Conservation (phyloP, 92 coral and sea anemone species). For the Palythoa grandis region DNA sequence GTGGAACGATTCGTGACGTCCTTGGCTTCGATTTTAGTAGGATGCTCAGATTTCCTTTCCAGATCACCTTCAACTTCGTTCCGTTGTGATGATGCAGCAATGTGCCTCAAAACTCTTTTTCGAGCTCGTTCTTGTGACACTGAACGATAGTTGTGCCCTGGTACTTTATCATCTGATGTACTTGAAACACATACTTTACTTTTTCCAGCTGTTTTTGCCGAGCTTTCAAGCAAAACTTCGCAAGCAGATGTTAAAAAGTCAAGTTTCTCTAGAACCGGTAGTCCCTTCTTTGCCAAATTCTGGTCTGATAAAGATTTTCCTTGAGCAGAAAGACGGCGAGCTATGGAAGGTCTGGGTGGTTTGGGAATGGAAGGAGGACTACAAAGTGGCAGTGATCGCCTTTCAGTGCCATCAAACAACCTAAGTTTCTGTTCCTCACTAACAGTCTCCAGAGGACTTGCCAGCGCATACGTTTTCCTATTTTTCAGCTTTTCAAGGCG, state of each 20-base stretch:
- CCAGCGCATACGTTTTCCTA: slow-evolving; percentile 86
- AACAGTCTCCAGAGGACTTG: slow-evolving; percentile 88
- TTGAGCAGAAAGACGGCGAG: slow-evolving; percentile 15
- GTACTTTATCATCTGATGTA: background rate
- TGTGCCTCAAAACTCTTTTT: slow-evolving; percentile 19
- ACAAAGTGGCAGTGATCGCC: slow-evolving; percentile 57
- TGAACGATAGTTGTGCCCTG: background rate
- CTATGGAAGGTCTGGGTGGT: slow-evolving; percentile 35
- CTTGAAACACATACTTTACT: background rate
- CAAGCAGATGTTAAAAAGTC: slow-evolving; percentile 89
- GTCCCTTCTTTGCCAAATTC: slow-evolving; percentile 37
- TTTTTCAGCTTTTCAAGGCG: slow-evolving; percentile 79
- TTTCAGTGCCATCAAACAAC: slow-evolving; percentile 77
- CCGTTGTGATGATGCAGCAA: slow-evolving; percentile 20
- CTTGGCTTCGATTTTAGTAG: slow-evolving; percentile 14
- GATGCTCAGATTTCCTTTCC: slow-evolving; percentile 24
- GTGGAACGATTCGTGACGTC: slow-evolving; percentile 69
- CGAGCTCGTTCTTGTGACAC: slow-evolving; percentile 31
- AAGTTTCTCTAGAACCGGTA: slow-evolving; percentile 71
- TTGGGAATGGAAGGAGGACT: slow-evolving; percentile 45
- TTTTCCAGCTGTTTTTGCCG: slow-evolving; percentile 20
- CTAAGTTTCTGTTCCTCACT: slow-evolving; percentile 73
- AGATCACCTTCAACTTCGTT: background rate
- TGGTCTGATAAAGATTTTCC: slow-evolving; percentile 7
- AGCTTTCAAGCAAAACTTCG: slow-evolving; percentile 69